phyloP scores from a whole-genome alignment of 2,113 vertebrate species.

The Rafetus swinhoei region DNA sequence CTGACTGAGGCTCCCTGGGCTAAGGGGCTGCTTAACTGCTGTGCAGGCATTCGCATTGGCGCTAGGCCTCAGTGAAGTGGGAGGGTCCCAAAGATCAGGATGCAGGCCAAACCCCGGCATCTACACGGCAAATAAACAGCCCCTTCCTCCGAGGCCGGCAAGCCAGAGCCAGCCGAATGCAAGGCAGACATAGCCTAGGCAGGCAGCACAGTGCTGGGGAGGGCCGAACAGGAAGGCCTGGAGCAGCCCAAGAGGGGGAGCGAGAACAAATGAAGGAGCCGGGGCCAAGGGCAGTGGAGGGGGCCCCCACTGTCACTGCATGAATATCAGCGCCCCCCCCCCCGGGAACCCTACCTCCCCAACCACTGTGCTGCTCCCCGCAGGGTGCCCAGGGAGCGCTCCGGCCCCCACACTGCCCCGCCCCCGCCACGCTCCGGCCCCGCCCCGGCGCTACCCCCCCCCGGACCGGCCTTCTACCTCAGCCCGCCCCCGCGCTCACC shows the following conservation, averaged over 20 bases:
- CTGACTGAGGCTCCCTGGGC: not conserved
- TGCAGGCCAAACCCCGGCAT: not conserved
- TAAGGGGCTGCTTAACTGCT: not conserved
- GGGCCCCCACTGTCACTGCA: too few relatives aligned
- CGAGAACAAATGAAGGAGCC: not conserved
- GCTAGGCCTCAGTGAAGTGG: not conserved
- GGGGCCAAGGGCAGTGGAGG: not conserved
- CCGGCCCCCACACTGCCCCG: not conserved
- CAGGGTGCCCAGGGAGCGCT: not conserved
- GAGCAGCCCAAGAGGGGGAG: too few relatives aligned
- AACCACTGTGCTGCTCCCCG: not conserved
- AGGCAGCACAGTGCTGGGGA: not conserved
- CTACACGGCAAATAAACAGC: not conserved
- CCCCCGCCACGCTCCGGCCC: fast-evolving
- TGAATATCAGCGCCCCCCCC: too few relatives aligned
- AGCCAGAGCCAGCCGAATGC: not conserved
- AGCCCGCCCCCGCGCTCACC: not conserved
- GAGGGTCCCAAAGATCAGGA: not conserved
- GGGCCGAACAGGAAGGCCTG: not conserved
- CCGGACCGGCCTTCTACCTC: too few relatives aligned
- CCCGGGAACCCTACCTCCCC: too few relatives aligned
- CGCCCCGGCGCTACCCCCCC: fast-evolving
- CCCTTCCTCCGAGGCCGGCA: too few relatives aligned
- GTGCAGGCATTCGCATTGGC: not conserved
- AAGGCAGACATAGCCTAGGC: not conserved